Percentiles rank a stretch among this genome's conserved stretches.
These are phyloP conservation scores for Streblospio benedicti DNA, from an alignment of 1,140 invertebrate species.

Conservation along the genomic window DNA sequence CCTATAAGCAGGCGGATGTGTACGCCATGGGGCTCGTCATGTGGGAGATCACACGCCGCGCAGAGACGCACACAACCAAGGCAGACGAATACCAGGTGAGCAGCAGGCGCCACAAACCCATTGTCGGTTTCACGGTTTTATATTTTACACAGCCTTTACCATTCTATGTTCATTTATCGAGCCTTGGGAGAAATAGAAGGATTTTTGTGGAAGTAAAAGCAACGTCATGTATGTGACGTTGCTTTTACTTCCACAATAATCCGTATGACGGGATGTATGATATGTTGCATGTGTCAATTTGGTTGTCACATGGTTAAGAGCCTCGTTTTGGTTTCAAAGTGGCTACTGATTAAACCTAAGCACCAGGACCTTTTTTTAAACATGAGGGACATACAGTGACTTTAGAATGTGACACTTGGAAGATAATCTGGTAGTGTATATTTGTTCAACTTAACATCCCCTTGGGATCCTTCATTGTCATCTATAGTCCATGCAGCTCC, in stretches of 20 bases:
- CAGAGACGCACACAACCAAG: conserved; percentile 3
- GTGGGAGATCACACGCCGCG: conserved; percentile 67
- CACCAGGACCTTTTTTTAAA: no score
- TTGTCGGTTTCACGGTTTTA: background rate
- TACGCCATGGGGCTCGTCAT: conserved; percentile 90
- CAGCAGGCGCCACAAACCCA: no score
- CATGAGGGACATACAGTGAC: no score
- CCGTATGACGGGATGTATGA: no score
- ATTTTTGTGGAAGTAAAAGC: no score
- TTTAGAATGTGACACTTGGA: background rate
- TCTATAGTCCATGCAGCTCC: background rate
- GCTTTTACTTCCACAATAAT: no score
- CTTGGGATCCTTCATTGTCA: background rate
- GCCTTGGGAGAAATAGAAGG: background rate
- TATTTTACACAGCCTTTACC: background rate
- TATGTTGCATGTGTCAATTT: no score
- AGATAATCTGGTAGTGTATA: background rate
- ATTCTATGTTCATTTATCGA: background rate
- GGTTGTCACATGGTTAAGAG: no score
- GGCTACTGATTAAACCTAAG: no score
- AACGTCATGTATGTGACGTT: no score
- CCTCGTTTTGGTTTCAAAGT: no score
- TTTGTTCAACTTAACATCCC: background rate
- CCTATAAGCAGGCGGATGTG: conserved; percentile 89
- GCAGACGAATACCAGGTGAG: no score